These are phyloP conservation scores for Stylophora pistillata DNA, from an alignment of 64 coral and sea anemone genomes.

Conservation along the genomic window DNA sequence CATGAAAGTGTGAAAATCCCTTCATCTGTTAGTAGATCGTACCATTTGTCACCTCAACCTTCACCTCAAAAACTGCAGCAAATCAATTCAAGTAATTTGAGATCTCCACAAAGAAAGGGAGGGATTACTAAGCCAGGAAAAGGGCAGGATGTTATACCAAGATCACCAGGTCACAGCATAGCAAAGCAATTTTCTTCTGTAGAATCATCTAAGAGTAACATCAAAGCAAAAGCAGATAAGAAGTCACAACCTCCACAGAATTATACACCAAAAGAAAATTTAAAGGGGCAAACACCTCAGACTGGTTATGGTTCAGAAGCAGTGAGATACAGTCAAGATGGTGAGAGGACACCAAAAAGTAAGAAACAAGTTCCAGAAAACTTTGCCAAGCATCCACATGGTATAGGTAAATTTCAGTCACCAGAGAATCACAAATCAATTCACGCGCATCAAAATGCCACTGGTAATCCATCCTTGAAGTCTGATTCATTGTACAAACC, in stretches of 20 bases:
- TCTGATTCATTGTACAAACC: not conserved
- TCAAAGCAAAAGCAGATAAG: slow-evolving; percentile 1
- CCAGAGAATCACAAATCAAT: not conserved
- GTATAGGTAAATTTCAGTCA: slow-evolving; percentile 2
- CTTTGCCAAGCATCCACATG: not conserved
- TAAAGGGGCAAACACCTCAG: not conserved
- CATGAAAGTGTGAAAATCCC: not conserved
- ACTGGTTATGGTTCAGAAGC: not conserved
- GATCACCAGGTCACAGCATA: not conserved
- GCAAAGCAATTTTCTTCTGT: not conserved
- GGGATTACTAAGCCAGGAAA: not conserved
- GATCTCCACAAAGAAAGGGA: slow-evolving; percentile 12
- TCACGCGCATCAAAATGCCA: not conserved
- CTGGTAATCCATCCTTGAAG: slow-evolving; percentile 2
- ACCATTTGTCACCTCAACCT: slow-evolving; percentile 1
- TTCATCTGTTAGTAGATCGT: not conserved
- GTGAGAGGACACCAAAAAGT: not conserved
- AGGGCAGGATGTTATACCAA: not conserved
- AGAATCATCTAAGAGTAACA: not conserved
- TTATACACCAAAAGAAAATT: not conserved
- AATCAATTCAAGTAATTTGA: not conserved
- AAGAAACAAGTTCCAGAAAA: not conserved
- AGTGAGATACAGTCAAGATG: not conserved
- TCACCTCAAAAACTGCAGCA: slow-evolving; percentile 32
- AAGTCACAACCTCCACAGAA: not conserved